Percentiles rank a stretch among this genome's conserved stretches.
phyloP scores from a whole-genome alignment of 37 sponge, comb jelly and placozoan species.

The Halisarca cf. caerulea region DNA sequence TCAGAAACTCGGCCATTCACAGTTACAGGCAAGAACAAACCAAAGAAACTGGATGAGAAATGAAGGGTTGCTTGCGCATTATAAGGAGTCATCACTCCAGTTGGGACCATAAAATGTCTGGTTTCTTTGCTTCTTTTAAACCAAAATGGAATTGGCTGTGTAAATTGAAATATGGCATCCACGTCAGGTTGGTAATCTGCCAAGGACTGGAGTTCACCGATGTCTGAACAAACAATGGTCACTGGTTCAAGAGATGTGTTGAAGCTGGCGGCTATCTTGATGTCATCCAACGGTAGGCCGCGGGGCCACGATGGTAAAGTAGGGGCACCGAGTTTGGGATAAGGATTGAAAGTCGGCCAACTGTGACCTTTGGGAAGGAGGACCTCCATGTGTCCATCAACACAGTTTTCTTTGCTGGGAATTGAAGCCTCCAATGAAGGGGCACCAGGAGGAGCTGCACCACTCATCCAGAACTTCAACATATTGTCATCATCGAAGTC shows the following conservation, averaged over 20 bases:
- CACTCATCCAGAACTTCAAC: slow-evolving; percentile 56
- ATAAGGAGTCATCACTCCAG: slow-evolving; percentile 43
- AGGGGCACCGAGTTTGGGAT: slow-evolving; percentile 51
- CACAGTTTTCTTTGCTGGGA: background rate
- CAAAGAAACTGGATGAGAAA: slow-evolving; percentile 29
- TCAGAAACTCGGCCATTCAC: slow-evolving; percentile 50
- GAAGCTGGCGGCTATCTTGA: slow-evolving; percentile 3
- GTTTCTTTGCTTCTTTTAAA: slow-evolving; percentile 20
- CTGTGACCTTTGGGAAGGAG: slow-evolving; percentile 23
- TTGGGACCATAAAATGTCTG: slow-evolving; percentile 18
- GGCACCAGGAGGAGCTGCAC: slow-evolving; percentile 42
- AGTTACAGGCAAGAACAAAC: slow-evolving; percentile 45
- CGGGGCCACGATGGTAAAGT: slow-evolving; percentile 59
- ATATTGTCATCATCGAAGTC: slow-evolving; percentile 73
- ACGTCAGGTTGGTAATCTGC: slow-evolving; percentile 68
- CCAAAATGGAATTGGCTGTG: slow-evolving; percentile 43
- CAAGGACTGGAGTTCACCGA: slow-evolving; percentile 52
- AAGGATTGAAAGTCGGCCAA: slow-evolving; percentile 59
- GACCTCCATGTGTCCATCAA: background rate
- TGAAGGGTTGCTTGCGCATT: slow-evolving; percentile 61
- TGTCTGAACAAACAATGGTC: background rate
- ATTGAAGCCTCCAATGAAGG: slow-evolving; percentile 34
- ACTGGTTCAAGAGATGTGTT: slow-evolving; percentile 11
- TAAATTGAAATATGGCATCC: slow-evolving; percentile 64
- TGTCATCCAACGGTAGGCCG: slow-evolving; percentile 51